A percentile compares a stretch with the other conserved stretches of the same genome.
Evolutionary conservation across 2,797 vertebrate genomes (phyloP).

Genomic region (Acanthopagrus latus): DNA sequence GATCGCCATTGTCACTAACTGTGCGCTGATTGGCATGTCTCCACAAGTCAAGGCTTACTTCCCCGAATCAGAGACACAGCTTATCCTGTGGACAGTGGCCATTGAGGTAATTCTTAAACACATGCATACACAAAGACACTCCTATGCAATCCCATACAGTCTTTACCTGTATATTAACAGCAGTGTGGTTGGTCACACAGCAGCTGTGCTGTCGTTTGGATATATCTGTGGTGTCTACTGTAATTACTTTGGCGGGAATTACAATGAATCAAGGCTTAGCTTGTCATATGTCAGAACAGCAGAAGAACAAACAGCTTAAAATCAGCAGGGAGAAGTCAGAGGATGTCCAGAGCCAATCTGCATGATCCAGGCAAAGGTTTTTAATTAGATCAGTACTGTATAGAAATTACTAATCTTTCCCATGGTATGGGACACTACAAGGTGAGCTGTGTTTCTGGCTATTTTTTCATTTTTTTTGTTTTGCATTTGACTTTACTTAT

Average conservation of each 20-base stretch:
- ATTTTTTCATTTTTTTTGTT: no score
- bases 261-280: slow-evolving; percentile 14
- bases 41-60: slow-evolving; percentile 92
- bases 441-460: background rate
- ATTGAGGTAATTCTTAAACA: slow-evolving; percentile 87
- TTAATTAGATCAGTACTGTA: background rate
- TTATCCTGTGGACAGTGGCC: slow-evolving; percentile 91
- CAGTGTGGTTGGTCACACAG: background rate
- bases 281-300: background rate
- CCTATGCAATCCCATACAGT: background rate
- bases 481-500: background rate
- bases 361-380: background rate
- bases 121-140: background rate
- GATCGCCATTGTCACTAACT: slow-evolving; percentile 97
- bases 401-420: background rate
- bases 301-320: background rate
- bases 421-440: background rate
- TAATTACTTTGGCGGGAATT: slow-evolving; percentile 18
- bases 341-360: background rate
- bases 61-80: slow-evolving; percentile 89
- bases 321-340: background rate
- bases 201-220: background rate
- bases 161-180: background rate
- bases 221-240: background rate
- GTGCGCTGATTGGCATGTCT: slow-evolving; percentile 95